Evolutionary conservation across 2,888 invertebrate species (phyloP), one percentile per base, ranked within the genome.

Genomic region (Maniola hyperantus): DNA sequence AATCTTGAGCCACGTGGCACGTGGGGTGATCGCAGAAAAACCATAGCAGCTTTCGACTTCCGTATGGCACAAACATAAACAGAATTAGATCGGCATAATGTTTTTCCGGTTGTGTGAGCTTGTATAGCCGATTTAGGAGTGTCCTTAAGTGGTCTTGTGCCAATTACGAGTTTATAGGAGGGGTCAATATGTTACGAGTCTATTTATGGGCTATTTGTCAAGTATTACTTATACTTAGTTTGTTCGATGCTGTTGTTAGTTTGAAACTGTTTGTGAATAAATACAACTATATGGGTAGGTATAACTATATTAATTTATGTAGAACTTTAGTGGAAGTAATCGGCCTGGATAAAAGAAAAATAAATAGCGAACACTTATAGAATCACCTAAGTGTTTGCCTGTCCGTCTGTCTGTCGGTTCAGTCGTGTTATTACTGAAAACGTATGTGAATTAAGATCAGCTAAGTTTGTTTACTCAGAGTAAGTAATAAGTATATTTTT

Each of bases 71-170:
- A 86, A 88, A 89, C 84, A 85, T 85, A 89, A 90, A 89, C 87
- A 88, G 83, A 86, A 88, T 90, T 86, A 87, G 86, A 87, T 83
- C 79, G 86, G 83, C 85, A 89, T 89, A 83, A 91, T 91, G 89
- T 90, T 91, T 88, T 91, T 91, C 91, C 91, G 91, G 91, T 85
- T 82, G 42, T 78, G 82, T 81, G 81, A 82, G 83, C 83, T 87
- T 86, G 86, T 82, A 82, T 83, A 78, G 79, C 74, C 75, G 78
- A 78, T 85, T 83, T 81, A 78, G 82, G 77, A 73, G 77, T 78
- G 79, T 73, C 73, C 78, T 88, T 79, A 77, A 89, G 89, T 85
- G 83, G 82, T 76, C 79, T 87, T 81, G 82, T 82, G 83, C 83
- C 83, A 86, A 87, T 82, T 80, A 83, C 79, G 80, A 79, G 44